Evolutionary conservation across 2,888 invertebrate species (phyloP), one percentile per base, ranked within the genome.

Genomic region (Phalera bucephala): DNA sequence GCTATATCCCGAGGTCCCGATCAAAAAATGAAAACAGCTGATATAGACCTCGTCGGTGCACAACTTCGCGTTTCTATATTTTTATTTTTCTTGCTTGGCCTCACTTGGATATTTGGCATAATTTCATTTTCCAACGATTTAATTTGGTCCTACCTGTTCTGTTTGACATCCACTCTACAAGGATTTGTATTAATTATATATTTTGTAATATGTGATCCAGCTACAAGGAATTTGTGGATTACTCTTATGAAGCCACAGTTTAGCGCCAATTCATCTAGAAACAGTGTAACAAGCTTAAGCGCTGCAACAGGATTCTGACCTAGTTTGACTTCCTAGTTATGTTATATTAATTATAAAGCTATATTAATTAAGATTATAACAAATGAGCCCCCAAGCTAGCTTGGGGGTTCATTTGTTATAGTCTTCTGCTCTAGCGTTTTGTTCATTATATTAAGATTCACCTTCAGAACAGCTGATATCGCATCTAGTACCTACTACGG

Each of bases 181-280:
- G 93, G 93, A 0, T 92, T 93, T 62, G 91, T 93, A 5, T 72
- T 93, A 8, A 93, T 93, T 53, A 62, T 93, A 10, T 93, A 92
- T 67, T 93, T 93, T 63, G 82, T 93, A 4, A 62, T 92, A 10
- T 81, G 92, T 33, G 92, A 92, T 66, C 88, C 90, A 0, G 68
- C 72, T 7, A 91, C 92, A 4, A 78, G 92, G 31, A 84, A 79
- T 27, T 68, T 91, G 52, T 92, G 92, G 92, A 66, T 80, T 12
- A 72, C 79, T 2, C 64, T 87, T 34, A 75, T 88, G 54, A 81
- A 72, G 53, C 80, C 82, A 10, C 80, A 79, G 36, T 75, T 76
- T 52, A 58, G 46, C n/a, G 36, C 52, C 1, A 61, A 39, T 33
- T 56, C 74, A 11, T 72, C 80, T 12, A 69, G 81, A 53, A 77